Evolutionary conservation across 2,797 vertebrate species (phyloP), one percentile per base, ranked within the genome.

Genomic region (Micromesistius poutassou): DNA sequence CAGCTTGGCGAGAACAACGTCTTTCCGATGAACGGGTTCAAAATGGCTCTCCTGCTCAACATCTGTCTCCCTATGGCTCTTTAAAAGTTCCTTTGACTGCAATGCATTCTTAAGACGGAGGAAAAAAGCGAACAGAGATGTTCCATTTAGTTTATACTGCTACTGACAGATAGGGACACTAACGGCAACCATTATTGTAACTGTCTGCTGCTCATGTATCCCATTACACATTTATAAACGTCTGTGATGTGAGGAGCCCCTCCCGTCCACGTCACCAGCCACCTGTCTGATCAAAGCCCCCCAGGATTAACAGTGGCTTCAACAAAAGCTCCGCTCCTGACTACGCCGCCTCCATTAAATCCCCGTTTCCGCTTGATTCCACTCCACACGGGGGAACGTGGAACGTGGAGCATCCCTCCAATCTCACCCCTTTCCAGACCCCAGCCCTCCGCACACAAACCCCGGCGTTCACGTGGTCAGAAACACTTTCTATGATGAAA

Each of bases 241-340:
- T 28, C n/a, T 25, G 5, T 28, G 62, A 25, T 28, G 81, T 82
- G 83, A 81, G 73, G 38, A 78, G 81, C 74, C 30, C 71, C n/a
- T 6, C 4, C 76, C 71, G 31, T 74, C 74, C 62, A 28, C 25
- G 28, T 72, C 80, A 16, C 40, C 40, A 46, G 77, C 55, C 30
- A 77, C 80, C 79, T 72, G 66, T 66, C 68, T 28, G 75, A 87
- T 85, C 83, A 85, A 87, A 87, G 89, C 77, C 40, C 10, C 0
- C 75, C 2, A 73, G 38, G 78, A 83, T 78, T 79, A 75, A 79
- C 33, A 72, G 38, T 22, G 74, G 80, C 80, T 2, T 66, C 77
- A 86, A 77, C 74, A 75, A 85, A 74, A n/a, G 25, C 30, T 74
- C 46, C 68, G 42, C 77, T 75, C 62, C 74, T 28, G n/a, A 68